Evolutionary conservation across 37 sponge, comb jelly and placozoan genomes (phyloP), one percentile per base, ranked within the genome.

Genomic region (Aphrocallistes beatrix): DNA sequence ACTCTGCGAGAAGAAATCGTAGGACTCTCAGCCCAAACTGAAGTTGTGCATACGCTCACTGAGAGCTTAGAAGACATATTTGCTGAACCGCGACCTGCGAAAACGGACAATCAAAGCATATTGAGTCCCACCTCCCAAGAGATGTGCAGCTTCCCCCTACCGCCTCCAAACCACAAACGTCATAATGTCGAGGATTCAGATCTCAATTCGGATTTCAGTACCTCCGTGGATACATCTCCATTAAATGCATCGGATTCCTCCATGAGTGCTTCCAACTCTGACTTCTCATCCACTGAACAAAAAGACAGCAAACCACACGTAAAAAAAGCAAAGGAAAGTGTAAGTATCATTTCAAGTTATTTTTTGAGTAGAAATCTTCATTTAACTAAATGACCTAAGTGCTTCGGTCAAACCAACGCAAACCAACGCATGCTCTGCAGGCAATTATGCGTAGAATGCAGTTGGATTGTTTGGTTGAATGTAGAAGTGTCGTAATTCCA

Each of bases 41-140:
- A 21, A 1, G 75, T 60, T 3, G 75, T 60, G 32, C 34, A 60
- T 30, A 60, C 75, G 3, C 75, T 60, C 8, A 60, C 75, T 32
- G 75, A 60, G 75, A 60, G 75, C 75, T 60, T 60, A 13, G 75
- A 60, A 28, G n/a, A 60, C 8, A 32, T 60, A 60, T 60, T 60
- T 13, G 75, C 6, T 19, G 75, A 60, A 32, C 13, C 17, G 17
- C 17, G 13, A 17, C 17, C 49, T 21, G 10, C 28, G 6, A 1
- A 1, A 25, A 32, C 75, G 6, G 3, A 60, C 21, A 28, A 60
- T 13, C 45, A 42, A 13, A 42, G 45, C 13, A 42, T 42, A 13
- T 60, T 60, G 32, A 60, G 75, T 60, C 75, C 75, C n/a, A 60
- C 75, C 3, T 60, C 75, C n/a, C 75, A 60, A 28, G 3, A 19